These are phyloP conservation scores for Perdita meconis DNA, from an alignment of 2,888 invertebrate species.

Conservation along the genomic window DNA sequence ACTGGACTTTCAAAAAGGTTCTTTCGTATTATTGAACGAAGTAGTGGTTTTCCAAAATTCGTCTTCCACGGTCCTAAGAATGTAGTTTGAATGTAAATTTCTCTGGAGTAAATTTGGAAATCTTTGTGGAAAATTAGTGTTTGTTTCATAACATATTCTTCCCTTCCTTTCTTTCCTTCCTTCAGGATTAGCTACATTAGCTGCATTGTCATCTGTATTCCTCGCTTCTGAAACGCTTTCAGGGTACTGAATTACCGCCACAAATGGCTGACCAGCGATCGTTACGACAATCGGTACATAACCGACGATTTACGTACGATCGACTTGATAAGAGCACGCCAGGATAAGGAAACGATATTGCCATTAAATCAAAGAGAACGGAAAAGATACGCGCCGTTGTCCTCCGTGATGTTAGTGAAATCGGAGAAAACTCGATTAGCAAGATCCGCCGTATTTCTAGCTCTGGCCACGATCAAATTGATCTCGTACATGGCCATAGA, in stretches of 20 bases:
- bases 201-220: too few species aligned
- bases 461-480: slow-evolving; percentile 89
- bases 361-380: slow-evolving; percentile 89
- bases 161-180: too few species aligned
- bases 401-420: slow-evolving; percentile 86
- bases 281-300: slow-evolving; percentile 90
- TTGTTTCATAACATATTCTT: too few species aligned
- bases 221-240: slow-evolving; percentile 64
- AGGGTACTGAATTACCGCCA: slow-evolving; percentile 90
- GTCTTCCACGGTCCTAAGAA: too few species aligned
- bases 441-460: slow-evolving; percentile 86
- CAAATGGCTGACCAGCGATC: slow-evolving; percentile 89
- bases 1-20: too few species aligned
- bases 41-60: too few species aligned
- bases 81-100: too few species aligned
- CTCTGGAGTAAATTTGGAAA: too few species aligned
- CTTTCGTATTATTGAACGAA: too few species aligned
- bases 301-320: slow-evolving; percentile 88
- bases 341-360: slow-evolving; percentile 87
- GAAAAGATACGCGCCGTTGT: slow-evolving; percentile 86
- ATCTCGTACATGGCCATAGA: slow-evolving; percentile 91
- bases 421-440: slow-evolving; percentile 87
- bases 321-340: slow-evolving; percentile 87
- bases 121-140: too few species aligned
- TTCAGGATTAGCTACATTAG: too few species aligned